phyloP scores from a whole-genome alignment of 2,888 invertebrate genomes.

The Hyposoter dolosus region DNA sequence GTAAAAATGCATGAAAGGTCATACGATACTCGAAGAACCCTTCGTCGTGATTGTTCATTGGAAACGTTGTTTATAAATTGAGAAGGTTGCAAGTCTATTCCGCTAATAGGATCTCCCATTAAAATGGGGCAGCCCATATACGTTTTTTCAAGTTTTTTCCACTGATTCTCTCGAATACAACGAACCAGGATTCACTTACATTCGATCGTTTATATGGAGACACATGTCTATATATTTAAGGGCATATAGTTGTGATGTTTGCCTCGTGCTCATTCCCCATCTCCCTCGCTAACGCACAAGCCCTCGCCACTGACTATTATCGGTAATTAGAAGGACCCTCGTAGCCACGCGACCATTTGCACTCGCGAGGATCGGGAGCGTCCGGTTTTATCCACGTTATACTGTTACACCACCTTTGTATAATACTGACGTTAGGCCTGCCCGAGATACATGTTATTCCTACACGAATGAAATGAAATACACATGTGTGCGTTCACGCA shows the following conservation, averaged over 20 bases:
- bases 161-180: conserved; percentile 46
- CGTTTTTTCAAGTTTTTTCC: conserved; percentile 48
- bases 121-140: background rate
- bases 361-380: conserved; percentile 58
- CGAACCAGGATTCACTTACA: conserved; percentile 61
- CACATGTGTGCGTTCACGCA: conserved; percentile 41
- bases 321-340: conserved; percentile 83
- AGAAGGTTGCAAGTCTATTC: background rate
- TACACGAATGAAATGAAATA: background rate
- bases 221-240: conserved; percentile 30
- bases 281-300: conserved; percentile 69
- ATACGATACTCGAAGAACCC: background rate
- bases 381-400: conserved; percentile 65
- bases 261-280: conserved; percentile 41
- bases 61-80: background rate
- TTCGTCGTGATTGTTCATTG: background rate
- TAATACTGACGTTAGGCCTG: conserved; percentile 39
- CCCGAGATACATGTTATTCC: background rate
- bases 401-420: conserved; percentile 52
- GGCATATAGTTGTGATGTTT: conserved; percentile 12
- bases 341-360: conserved; percentile 83
- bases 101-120: conserved; percentile 1
- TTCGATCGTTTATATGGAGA: conserved; percentile 11
- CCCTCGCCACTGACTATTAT: conserved; percentile 77
- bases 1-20: background rate